These are phyloP conservation scores for Drosophila burlai DNA, from an alignment of 1,140 invertebrate species.

Conservation along the genomic window DNA sequence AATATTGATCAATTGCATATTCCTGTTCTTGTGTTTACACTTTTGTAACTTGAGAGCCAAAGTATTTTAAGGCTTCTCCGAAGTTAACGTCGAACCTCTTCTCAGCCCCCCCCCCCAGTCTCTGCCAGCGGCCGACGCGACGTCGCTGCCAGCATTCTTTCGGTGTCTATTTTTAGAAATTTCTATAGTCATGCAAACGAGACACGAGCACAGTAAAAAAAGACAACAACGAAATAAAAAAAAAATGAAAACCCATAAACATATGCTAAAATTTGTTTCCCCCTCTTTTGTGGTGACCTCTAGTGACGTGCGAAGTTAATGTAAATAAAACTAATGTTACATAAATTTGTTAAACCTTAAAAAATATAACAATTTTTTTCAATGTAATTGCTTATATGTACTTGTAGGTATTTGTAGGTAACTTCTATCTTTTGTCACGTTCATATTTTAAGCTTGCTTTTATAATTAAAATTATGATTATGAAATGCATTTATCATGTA, in stretches of 20 bases:
- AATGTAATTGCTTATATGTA: background rate
- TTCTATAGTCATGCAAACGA: constrained; percentile 57
- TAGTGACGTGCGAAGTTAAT: background rate
- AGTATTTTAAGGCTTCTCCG: background rate
- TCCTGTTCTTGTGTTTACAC: background rate
- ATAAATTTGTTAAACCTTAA: background rate
- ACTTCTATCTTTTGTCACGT: background rate
- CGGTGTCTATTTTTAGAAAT: constrained; percentile 65
- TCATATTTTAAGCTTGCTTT: background rate
- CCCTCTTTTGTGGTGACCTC: background rate
- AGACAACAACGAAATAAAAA: constrained; percentile 5
- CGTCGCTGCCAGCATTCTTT: constrained; percentile 14
- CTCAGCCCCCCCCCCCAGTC: no score
- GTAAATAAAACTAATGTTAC: background rate
- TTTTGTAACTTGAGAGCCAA: background rate
- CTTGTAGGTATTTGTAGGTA: background rate
- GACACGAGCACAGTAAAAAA: constrained; percentile 45
- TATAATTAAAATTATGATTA: background rate
- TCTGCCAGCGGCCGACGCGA: background rate
- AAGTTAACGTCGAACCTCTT: constrained; percentile 3
- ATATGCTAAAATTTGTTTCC: constrained; percentile 26
- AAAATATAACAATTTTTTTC: no score
- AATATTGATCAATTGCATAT: background rate
- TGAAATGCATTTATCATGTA: background rate
- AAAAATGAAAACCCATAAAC: constrained; percentile 35